phyloP scores from a whole-genome alignment of 1,140 invertebrate genomes.

The Camponotus floridanus region DNA sequence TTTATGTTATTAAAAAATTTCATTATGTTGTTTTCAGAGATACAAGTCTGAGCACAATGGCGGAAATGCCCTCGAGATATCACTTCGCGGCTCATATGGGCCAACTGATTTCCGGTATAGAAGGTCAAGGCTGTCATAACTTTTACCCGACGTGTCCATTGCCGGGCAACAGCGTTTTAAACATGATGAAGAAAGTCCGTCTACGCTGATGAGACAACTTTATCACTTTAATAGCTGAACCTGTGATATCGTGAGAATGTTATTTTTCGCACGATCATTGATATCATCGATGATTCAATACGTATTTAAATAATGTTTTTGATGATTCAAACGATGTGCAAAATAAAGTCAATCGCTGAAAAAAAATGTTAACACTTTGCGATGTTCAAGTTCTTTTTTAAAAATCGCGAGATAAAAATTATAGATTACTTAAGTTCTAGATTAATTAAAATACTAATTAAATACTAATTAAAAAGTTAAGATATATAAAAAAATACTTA shows the following conservation, averaged over 20 bases:
- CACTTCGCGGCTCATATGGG: constrained; percentile 95
- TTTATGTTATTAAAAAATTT: background rate
- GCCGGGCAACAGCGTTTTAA: constrained; percentile 88
- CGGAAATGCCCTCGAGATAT: constrained; percentile 90
- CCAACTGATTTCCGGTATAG: constrained; percentile 90
- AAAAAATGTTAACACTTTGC: background rate
- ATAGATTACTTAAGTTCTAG: background rate
- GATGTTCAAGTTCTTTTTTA: background rate
- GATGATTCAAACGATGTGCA: background rate
- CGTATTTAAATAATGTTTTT: background rate
- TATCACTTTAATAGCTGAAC: constrained; percentile 30
- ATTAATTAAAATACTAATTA: background rate
- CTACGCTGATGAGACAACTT: constrained; percentile 81
- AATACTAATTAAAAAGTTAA: too few relatives aligned
- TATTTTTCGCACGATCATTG: background rate
- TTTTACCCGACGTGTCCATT: constrained; percentile 91
- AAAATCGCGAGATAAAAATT: background rate
- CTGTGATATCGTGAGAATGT: constrained; percentile 72
- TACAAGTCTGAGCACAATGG: constrained; percentile 88
- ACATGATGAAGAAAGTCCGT: constrained; percentile 90
- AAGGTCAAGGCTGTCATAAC: constrained; percentile 91
- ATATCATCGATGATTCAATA: background rate
- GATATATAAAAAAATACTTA: background rate
- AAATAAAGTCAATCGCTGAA: background rate
- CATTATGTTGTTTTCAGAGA: constrained; percentile 85